These are phyloP conservation scores for Cranoglanis bouderius DNA, from an alignment of 2,113 vertebrate genomes.

Conservation along the genomic window DNA sequence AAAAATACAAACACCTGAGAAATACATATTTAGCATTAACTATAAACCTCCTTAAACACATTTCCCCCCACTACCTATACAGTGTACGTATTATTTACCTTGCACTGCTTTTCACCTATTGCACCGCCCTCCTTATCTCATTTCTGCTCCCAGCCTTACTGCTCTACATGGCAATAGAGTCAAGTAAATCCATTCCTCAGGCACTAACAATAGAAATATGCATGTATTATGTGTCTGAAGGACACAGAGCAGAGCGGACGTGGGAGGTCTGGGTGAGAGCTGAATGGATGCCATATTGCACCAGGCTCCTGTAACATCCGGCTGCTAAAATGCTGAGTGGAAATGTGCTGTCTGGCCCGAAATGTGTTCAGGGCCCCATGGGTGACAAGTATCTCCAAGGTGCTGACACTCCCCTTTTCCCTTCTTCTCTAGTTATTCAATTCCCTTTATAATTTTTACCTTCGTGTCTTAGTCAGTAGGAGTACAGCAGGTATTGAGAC, in stretches of 20 bases:
- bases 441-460: constrained; percentile 21
- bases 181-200: constrained; percentile 29
- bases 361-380: constrained; percentile 66
- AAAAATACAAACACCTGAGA: neutral
- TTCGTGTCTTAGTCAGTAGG: constrained; percentile 54
- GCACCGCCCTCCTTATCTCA: neutral
- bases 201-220: constrained; percentile 46
- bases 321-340: constrained; percentile 71
- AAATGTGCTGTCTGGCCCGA: constrained; percentile 65
- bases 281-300: constrained; percentile 65
- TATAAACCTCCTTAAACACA: neutral
- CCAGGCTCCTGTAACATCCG: constrained; percentile 68
- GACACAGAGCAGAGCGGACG: constrained; percentile 65
- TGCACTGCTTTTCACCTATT: neutral
- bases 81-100: neutral
- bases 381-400: constrained; percentile 65
- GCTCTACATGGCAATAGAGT: constrained; percentile 26
- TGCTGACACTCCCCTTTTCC: constrained; percentile 68
- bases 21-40: neutral
- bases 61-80: neutral
- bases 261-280: constrained; percentile 50
- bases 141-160: constrained; percentile 13
- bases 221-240: constrained; percentile 65
- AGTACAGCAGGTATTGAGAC: constrained; percentile 60
- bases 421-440: constrained; percentile 32